Evolutionary conservation across 2,113 vertebrate species (phyloP), one percentile per base, ranked within the genome.

Genomic region (Bothrops jararaca): DNA sequence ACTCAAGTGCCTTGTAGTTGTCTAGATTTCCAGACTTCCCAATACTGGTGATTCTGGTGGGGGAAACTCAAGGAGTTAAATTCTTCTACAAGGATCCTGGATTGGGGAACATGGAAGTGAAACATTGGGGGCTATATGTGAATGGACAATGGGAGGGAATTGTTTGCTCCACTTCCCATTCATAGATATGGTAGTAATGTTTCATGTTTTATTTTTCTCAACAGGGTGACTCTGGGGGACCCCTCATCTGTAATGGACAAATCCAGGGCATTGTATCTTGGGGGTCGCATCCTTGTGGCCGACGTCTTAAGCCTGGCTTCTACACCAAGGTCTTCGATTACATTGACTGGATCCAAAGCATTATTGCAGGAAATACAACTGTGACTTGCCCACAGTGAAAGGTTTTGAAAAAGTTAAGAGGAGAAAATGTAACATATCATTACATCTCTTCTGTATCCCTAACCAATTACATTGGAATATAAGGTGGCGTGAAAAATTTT

Each of bases 211-310:
- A 20, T 88, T 22, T 89, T 89, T 74, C 52, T 90, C 2, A 7
- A 60, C 95, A 98, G 98, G 96, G 96, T 90, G 98, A 98, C 91
- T 98, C 98, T 86, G 98, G 98, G 15, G 97, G 98, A 87, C 98
- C 98, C 18, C 93, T 98, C 95, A 96, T 97, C 88, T 98, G 98
- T 95, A 97, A 96, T 1, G 93, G 94, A 1, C 52, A 95, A 48
- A 97, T 98, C 86, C 98, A 98, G 45, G 98, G 98, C 7, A 91
- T 98, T 1, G 97, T 98, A 12, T 98, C 97, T 24, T 98, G 97
- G 97, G 98, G 97, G 1, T 29, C 74, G 20, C 20, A 92, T 0
- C 98, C 97, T 93, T 98, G 98, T n/a, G 97, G 97, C 86, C 42
- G 4, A 45, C 2, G 3, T 3, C 3, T 96, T 94, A 95, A 95